These are phyloP conservation scores for Chironomus tentans DNA, from an alignment of 2,888 invertebrate genomes.

Conservation along the genomic window DNA sequence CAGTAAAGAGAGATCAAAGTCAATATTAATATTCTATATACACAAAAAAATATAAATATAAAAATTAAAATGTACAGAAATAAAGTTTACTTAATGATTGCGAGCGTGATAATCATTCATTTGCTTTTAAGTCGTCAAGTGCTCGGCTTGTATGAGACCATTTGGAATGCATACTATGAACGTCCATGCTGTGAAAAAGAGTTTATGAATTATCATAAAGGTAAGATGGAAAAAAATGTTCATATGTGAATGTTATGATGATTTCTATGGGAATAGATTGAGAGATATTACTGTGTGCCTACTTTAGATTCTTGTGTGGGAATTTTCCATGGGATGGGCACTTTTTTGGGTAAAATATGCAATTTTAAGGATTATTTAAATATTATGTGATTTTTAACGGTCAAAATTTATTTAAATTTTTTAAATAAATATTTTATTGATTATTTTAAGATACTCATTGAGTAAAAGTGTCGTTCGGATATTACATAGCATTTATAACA, in stretches of 20 bases:
- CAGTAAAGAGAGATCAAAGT: background rate
- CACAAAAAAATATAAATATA: background rate
- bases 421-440: too few species aligned
- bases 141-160: conserved; percentile 15
- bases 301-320: too few species aligned
- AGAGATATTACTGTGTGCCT: too few species aligned
- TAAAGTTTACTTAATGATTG: conserved; percentile 20
- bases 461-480: too few species aligned
- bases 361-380: too few species aligned
- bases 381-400: too few species aligned
- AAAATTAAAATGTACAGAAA: conserved; percentile 19
- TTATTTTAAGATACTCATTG: too few species aligned
- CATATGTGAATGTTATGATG: background rate
- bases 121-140: conserved; percentile 13
- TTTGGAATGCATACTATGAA: conserved; percentile 19
- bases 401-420: too few species aligned
- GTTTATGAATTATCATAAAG: conserved; percentile 16
- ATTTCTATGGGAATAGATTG: too few species aligned
- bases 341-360: too few species aligned
- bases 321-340: too few species aligned
- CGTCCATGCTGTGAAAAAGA: conserved; percentile 19
- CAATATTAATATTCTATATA: background rate
- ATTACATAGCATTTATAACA: too few species aligned
- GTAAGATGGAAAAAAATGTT: background rate
- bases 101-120: conserved; percentile 25